These are phyloP conservation scores for Hafferia zeledoni DNA, from an alignment of 2,797 vertebrate species.

Conservation along the genomic window DNA sequence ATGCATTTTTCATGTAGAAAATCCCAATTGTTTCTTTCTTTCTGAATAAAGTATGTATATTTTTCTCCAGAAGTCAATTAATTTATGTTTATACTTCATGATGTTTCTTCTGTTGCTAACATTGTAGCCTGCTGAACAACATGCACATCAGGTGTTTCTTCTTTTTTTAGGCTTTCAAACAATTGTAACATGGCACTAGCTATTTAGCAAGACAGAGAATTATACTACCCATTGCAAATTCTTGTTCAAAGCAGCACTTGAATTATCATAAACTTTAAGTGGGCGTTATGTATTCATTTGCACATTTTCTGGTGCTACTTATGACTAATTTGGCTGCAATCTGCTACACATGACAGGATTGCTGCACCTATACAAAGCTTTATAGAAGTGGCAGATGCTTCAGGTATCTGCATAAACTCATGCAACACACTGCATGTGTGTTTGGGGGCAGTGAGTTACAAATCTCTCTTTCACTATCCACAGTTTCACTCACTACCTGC, in stretches of 20 bases:
- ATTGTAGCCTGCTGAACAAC: not conserved
- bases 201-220: slow-evolving; percentile 1
- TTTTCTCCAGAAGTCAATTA: not conserved
- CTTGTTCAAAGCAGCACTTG: slow-evolving; percentile 4
- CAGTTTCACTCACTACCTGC: not conserved
- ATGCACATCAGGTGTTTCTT: not conserved
- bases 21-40: not conserved
- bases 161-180: not conserved
- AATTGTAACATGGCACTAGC: not conserved
- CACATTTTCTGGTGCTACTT: slow-evolving; percentile 39
- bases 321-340: slow-evolving; percentile 14
- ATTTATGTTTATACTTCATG: not conserved
- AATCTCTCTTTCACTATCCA: not conserved
- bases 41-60: not conserved
- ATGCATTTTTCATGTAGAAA: not conserved
- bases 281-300: slow-evolving; percentile 21
- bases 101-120: not conserved
- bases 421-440: not conserved
- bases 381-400: not conserved
- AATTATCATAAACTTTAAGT: slow-evolving; percentile 21
- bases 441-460: not conserved
- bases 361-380: not conserved
- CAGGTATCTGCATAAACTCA: not conserved
- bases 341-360: not conserved
- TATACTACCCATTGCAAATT: not conserved